Evolutionary conservation across 2,797 vertebrate species (phyloP).

Genomic region (Miichthys miiuy): DNA sequence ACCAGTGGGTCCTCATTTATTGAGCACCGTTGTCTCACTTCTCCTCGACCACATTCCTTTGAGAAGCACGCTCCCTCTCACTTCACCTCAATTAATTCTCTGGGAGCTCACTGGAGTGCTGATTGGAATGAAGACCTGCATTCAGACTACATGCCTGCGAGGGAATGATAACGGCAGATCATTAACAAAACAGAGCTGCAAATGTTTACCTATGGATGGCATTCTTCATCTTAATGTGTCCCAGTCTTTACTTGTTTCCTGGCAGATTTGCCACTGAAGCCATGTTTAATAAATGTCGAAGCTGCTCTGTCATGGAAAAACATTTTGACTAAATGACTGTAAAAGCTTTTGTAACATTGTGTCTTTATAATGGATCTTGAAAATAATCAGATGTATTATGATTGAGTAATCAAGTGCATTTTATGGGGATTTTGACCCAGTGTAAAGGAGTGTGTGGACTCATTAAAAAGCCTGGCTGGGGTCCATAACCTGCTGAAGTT

Average conservation of each 20-base stretch:
- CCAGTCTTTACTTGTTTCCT: constrained; percentile 34
- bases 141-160: constrained; percentile 72
- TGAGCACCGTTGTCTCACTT: constrained; percentile 51
- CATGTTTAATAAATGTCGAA: constrained; percentile 11
- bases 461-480: constrained; percentile 15
- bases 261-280: constrained; percentile 31
- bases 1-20: constrained; percentile 65
- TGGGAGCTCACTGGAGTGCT: constrained; percentile 54
- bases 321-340: constrained; percentile 7
- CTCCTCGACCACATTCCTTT: constrained; percentile 51
- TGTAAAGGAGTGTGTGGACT: constrained; percentile 6
- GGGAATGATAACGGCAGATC: constrained; percentile 75
- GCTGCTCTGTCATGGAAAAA: constrained; percentile 13
- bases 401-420: constrained; percentile 10
- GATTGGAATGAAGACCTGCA: constrained; percentile 73
- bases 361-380: constrained; percentile 7
- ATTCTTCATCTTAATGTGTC: constrained; percentile 71
- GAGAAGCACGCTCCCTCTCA: constrained; percentile 53
- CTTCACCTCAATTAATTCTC: constrained; percentile 78
- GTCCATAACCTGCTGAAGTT: constrained; percentile 46
- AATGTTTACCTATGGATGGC: constrained; percentile 64
- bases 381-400: constrained; percentile 14
- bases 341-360: not conserved
- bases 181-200: constrained; percentile 71
- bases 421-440: not conserved